Evolutionary conservation across 2,888 invertebrate genomes (phyloP), one percentile per base, ranked within the genome.

Genomic region (Oscheius sp.): DNA sequence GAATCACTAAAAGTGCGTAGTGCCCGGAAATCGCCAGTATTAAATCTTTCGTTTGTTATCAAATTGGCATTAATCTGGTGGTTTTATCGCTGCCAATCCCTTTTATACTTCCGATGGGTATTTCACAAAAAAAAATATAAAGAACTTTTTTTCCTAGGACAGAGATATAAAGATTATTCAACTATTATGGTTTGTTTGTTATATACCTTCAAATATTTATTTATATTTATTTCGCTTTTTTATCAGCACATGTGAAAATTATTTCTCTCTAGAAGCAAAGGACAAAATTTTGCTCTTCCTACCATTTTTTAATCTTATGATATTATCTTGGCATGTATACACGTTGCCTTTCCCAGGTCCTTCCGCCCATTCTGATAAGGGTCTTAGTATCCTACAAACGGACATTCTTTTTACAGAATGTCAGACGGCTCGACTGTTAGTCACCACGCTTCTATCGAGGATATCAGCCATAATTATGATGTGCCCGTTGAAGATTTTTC

Each of bases 321-420:
- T 8, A 36, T 36, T 36, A 14, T 36, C 8, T 9, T 36, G 8
- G 36, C 36, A 8, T 36, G 36, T 41, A 41, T 17, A 41, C 14
- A 20, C 14, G 41, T 14, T 20, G 41, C 41, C 41, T 41, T 17
- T 14, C 41, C n/a, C 12, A 17, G 41, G 41, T 24, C 47, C 47
- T 47, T 47, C 47, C 47, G 47, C 47, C 47, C 47, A 47, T 24
- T 24, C 20, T 24, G 47, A 47, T 47, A 47, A 47, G 47, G 24
- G 24, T 3, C 47, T 47, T 47, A 6, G 24, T 24, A 24, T 47
- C 24, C 47, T 24, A 24, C 24, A 24, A 24, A 47, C 47, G 24
- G 20, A 17, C 24, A 24, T 24, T 24, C 22, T 30, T 2, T 2
- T 26, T 1, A 26, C 24, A 50, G 24, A 9, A 54, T 54, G 54